Conservation (phyloP, 2,797 vertebrate genomes). For the Enteromius thamalakanensis region DNA sequence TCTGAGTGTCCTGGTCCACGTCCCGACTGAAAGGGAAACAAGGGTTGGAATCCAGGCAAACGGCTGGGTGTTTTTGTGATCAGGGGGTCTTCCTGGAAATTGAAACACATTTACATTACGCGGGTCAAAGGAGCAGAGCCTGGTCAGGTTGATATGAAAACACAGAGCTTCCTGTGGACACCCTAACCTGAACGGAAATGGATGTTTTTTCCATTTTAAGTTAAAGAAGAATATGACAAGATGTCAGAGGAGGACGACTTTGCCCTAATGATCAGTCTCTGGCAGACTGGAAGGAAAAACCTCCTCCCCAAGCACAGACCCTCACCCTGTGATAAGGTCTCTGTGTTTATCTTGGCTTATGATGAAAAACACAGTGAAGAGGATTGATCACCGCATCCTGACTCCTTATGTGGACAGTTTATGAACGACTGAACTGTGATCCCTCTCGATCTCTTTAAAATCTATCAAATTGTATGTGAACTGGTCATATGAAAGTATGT, state of each 20-base stretch:
- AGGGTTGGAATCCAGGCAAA: conserved; percentile 47
- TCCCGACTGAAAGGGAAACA: conserved; percentile 27
- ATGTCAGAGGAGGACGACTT: conserved; percentile 73
- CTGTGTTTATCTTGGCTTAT: conserved; percentile 73
- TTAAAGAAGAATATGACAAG: conserved; percentile 70
- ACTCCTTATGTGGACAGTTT: conserved; percentile 46
- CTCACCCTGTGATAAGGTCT: conserved; percentile 65
- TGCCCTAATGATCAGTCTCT: conserved; percentile 71
- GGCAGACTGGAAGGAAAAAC: conserved; percentile 66
- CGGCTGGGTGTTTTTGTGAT: conserved; percentile 59
- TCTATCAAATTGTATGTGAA: conserved; percentile 39
- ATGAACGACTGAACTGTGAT: conserved; percentile 49
- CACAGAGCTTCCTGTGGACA: conserved; percentile 57
- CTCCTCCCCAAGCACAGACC: conserved; percentile 66
- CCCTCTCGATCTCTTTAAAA: conserved; percentile 58
- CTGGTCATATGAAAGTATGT: conserved; percentile 26
- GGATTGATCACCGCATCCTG: conserved; percentile 36
- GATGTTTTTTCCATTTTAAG: conserved; percentile 63
- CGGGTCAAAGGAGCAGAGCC: conserved; percentile 54
- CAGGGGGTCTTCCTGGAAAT: conserved; percentile 70
- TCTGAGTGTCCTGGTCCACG: conserved; percentile 36
- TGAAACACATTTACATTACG: conserved; percentile 58
- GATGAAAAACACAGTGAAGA: conserved; percentile 49
- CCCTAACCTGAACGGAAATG: conserved; percentile 63
- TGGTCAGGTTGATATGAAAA: conserved; percentile 57